phyloP scores from a whole-genome alignment of 2,797 vertebrate species.

The Octomys mimax region DNA sequence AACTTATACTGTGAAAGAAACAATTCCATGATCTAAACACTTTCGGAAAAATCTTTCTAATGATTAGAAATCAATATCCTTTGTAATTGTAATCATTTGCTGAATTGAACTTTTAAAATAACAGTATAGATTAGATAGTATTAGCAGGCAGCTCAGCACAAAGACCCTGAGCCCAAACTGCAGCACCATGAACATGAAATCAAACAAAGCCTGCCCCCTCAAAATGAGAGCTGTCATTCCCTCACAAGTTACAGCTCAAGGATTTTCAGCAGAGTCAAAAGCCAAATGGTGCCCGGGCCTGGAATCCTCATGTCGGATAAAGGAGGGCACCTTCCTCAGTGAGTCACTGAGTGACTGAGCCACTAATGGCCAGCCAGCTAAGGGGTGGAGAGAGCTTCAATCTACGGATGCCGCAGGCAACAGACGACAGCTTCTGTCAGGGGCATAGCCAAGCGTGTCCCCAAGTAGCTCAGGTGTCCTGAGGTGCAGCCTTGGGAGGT shows the following conservation, averaged over 20 bases:
- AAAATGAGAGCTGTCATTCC: neutral
- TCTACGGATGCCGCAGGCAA: neutral
- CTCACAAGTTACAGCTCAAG: neutral
- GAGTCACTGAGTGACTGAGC: neutral
- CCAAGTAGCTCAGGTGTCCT: neutral
- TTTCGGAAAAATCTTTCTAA: neutral
- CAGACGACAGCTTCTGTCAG: neutral
- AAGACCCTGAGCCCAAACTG: neutral
- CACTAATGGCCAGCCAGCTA: neutral
- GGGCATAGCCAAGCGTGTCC: neutral
- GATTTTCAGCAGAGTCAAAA: conserved; percentile 11
- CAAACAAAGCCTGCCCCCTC: neutral
- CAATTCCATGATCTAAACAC: conserved; percentile 17
- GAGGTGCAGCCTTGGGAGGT: neutral
- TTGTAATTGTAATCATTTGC: conserved; percentile 7
- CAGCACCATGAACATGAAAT: neutral
- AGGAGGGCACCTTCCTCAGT: neutral
- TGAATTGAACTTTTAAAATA: conserved; percentile 13
- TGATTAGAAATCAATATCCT: neutral
- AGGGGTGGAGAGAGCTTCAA: neutral
- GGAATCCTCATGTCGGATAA: neutral
- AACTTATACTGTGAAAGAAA: conserved; percentile 34
- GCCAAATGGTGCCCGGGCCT: neutral
- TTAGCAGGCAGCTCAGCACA: neutral
- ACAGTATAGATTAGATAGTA: neutral